Evolutionary conservation across 2,797 vertebrate species (phyloP), one percentile per base, ranked within the genome.

Genomic region (Falco peregrinus): DNA sequence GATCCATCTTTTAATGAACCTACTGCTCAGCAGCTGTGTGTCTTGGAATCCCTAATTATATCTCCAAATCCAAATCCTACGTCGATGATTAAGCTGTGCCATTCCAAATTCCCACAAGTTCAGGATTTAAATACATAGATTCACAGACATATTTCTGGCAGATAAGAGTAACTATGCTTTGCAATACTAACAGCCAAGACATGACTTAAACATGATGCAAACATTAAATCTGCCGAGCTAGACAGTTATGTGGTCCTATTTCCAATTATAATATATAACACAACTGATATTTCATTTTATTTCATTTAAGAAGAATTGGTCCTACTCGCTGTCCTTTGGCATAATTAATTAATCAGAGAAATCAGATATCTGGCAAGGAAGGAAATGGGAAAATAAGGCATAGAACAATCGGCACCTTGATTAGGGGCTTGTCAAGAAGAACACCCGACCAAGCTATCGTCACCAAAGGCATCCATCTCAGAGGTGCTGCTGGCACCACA

Each of bases 401-500:
- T 13, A 70, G 51, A 50, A 61, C 11, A 57, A n/a, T 8, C n/a
- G 37, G 54, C 9, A 43, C 39, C 37, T 37, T 45, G 51, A 12
- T 70, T 26, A 69, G 19, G 59, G 28, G 25, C 25, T 37, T 24
- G n/a, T 3, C 24, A 93, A 73, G n/a, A 61, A 50, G 56, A 60
- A 17, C 0, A 45, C 33, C 7, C n/a, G n/a, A 9, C 9, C 2
- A 10, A 65, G 29, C 19, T 50, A 9, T 10, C 24, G 13, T 35
- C 26, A 20, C 22, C 14, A 31, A 75, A 68, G 59, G 19, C 29
- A 19, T 24, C 21, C 28, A 9, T 18, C 14, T 9, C 43, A 4
- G 28, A 37, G 13, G 31, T 13, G 12, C 43, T 11, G 21, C 12
- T 33, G n/a, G 8, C 39, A n/a, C 18, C 31, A 37, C 0, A 1